These are phyloP conservation scores for Carassius gibelio DNA, from an alignment of 2,113 vertebrate species.

Conservation along the genomic window DNA sequence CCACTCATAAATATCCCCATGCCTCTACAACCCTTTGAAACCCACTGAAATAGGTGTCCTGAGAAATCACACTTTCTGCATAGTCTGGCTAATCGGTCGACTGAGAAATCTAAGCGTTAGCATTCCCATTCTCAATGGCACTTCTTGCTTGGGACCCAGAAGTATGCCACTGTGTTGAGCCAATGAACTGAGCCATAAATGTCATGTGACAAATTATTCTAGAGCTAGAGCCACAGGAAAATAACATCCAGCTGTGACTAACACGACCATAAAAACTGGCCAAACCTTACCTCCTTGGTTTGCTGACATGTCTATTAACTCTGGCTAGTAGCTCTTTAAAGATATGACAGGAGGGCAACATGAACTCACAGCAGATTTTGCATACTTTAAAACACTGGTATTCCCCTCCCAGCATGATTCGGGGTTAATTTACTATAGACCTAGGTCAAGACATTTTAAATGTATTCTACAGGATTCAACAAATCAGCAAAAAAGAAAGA, in stretches of 20 bases:
- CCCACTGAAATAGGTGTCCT: too few species aligned
- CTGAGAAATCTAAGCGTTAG: neutral
- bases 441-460: neutral
- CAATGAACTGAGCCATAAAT: neutral
- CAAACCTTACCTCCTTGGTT: neutral
- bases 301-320: too few species aligned
- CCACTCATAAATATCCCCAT: neutral
- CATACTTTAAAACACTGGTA: too few species aligned
- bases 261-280: too few species aligned
- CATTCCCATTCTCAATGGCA: neutral
- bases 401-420: neutral
- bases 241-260: neutral
- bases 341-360: too few species aligned
- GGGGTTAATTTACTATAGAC: neutral
- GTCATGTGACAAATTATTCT: neutral
- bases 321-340: too few species aligned
- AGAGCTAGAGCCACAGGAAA: neutral
- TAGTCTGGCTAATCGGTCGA: neutral
- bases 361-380: too few species aligned
- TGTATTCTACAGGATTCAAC: neutral
- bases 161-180: neutral
- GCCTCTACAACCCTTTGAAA: too few species aligned
- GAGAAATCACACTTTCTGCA: neutral
- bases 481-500: too few species aligned
- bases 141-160: neutral